phyloP scores from a whole-genome alignment of 2,113 vertebrate genomes.

The Prunella fulvescens region DNA sequence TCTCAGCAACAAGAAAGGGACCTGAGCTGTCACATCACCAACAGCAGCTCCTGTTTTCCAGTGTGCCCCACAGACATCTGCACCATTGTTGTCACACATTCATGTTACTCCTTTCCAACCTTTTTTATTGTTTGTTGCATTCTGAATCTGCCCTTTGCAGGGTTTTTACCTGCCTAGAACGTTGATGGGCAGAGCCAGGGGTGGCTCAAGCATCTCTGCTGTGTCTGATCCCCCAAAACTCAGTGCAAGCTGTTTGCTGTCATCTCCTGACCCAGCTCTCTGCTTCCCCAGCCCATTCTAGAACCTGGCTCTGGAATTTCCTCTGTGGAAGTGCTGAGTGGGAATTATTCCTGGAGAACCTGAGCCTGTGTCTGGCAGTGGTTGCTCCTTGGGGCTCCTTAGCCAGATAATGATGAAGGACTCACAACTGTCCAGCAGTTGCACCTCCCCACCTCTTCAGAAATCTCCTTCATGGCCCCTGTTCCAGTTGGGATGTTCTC shows the following conservation, averaged over 20 bases:
- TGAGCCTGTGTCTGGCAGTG: background rate
- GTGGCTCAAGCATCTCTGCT: background rate
- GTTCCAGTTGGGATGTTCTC: background rate
- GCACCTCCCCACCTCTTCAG: background rate
- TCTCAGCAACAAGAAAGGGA: background rate
- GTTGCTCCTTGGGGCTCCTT: background rate
- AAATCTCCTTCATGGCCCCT: background rate
- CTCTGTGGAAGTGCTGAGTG: background rate
- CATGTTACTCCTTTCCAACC: background rate
- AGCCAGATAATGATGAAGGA: background rate
- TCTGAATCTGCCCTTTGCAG: background rate
- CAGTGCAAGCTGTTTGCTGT: background rate
- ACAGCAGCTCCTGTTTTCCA: background rate
- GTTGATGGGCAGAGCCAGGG: background rate
- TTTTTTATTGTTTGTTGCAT: background rate
- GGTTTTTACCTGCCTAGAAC: background rate
- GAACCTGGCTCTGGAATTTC: background rate
- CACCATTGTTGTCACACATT: rapidly evolving
- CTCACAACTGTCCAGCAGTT: background rate
- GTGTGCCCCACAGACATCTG: background rate
- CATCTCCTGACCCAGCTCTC: background rate
- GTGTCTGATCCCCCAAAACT: background rate
- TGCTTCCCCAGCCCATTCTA: background rate
- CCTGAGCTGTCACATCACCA: background rate
- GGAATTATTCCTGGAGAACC: background rate